Percentiles rank a stretch among this genome's conserved stretches.
Conservation (phyloP, 1,140 invertebrate genomes). For the Zaprionus tsacasi region DNA sequence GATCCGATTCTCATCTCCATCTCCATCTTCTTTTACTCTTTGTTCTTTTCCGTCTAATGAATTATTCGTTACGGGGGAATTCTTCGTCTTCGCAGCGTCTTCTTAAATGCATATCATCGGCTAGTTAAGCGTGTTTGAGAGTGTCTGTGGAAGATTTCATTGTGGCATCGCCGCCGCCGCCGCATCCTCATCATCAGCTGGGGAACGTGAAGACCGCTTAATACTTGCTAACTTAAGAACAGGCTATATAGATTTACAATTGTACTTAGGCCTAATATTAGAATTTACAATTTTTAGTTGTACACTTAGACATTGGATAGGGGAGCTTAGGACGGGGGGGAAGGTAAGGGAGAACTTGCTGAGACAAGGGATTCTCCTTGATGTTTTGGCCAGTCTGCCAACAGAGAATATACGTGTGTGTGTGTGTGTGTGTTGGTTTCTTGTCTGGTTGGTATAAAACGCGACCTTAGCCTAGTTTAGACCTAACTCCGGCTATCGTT, state of each 20-base stretch:
- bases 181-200: neutral
- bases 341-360: neutral
- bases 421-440: neutral
- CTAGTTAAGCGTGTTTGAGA: slow-evolving; percentile 27
- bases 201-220: slow-evolving; percentile 66
- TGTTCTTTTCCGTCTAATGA: neutral
- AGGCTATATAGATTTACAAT: slow-evolving; percentile 68
- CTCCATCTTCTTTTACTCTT: neutral
- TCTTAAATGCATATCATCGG: slow-evolving; percentile 45
- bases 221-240: slow-evolving; percentile 74
- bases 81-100: slow-evolving; percentile 20
- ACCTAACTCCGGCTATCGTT: slow-evolving; percentile 84
- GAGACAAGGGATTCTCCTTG: neutral
- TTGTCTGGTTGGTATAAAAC: neutral
- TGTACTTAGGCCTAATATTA: slow-evolving; percentile 74
- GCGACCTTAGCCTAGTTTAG: slow-evolving; percentile 7
- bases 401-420: slow-evolving; percentile 9
- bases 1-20: neutral
- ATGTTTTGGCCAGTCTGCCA: slow-evolving; percentile 6
- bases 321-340: neutral
- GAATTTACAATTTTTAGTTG: slow-evolving; percentile 70
- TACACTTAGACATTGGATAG: slow-evolving; percentile 44
- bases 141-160: slow-evolving; percentile 14
- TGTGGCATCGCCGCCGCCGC: neutral
- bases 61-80: slow-evolving; percentile 15